These are phyloP conservation scores for Chloropsis cyanopogon DNA, from an alignment of 2,113 vertebrate species.

Conservation along the genomic window DNA sequence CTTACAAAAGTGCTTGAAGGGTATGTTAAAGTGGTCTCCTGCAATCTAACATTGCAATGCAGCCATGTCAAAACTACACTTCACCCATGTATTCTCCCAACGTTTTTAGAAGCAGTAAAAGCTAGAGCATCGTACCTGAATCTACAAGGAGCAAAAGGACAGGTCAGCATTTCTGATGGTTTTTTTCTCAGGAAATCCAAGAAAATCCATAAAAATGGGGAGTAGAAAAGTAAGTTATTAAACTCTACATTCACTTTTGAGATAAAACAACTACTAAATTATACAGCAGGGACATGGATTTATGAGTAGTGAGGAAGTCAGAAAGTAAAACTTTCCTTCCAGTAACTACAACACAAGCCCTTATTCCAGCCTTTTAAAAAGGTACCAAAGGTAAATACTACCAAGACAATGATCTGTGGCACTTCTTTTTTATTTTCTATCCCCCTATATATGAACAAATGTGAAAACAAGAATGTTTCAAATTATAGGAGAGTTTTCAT, in stretches of 20 bases:
- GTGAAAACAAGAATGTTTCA: not conserved
- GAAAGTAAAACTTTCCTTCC: not conserved
- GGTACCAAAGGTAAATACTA: not conserved
- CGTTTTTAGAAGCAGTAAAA: not conserved
- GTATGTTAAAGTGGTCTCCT: not conserved
- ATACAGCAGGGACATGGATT: not conserved
- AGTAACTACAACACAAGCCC: not conserved
- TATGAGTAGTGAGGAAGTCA: not conserved
- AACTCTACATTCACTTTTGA: not conserved
- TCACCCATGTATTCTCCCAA: not conserved
- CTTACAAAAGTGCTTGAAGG: not conserved
- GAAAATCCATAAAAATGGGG: not conserved
- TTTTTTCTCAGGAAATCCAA: not conserved
- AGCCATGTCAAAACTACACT: not conserved
- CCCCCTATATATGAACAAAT: not conserved
- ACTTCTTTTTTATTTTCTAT: not conserved
- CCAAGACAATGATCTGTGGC: not conserved
- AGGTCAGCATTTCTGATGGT: not conserved
- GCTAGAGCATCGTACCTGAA: not conserved
- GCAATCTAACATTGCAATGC: not conserved
- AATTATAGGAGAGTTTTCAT: not conserved
- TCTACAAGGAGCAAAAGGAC: not conserved
- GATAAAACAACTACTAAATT: not conserved
- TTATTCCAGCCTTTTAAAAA: not conserved
- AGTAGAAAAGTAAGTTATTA: not conserved